Conservation (phyloP, 2,888 invertebrate genomes). For the Ophion obscuratus region DNA sequence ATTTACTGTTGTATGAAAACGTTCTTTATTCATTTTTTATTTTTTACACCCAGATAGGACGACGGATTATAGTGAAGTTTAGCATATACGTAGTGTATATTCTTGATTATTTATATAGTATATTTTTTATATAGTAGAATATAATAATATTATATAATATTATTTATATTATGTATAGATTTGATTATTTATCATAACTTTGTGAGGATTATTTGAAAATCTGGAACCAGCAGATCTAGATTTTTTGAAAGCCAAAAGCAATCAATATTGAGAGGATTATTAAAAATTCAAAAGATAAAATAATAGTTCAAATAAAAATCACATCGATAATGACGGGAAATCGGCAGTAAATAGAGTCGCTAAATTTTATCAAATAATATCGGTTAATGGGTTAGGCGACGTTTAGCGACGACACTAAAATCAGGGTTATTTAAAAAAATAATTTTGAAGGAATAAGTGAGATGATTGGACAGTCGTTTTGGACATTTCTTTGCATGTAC, state of each 20-base stretch:
- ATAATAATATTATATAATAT: too few relatives aligned
- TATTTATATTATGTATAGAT: too few relatives aligned
- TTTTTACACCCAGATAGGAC: neutral
- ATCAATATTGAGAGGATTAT: neutral
- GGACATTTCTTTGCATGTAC: too few relatives aligned
- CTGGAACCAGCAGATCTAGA: neutral
- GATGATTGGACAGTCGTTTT: too few relatives aligned
- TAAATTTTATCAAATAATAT: neutral
- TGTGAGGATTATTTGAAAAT: neutral
- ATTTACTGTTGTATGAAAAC: neutral
- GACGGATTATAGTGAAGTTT: too few relatives aligned
- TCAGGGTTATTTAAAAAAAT: too few relatives aligned
- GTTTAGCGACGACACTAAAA: too few relatives aligned
- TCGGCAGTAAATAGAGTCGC: neutral
- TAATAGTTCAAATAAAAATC: neutral
- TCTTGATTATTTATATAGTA: neutral
- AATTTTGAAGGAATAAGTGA: too few relatives aligned
- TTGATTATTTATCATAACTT: neutral
- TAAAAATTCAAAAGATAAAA: neutral
- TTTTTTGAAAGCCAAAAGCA: neutral
- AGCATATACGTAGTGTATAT: too few relatives aligned
- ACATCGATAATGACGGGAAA: neutral
- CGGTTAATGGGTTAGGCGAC: too few relatives aligned
- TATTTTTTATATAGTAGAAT: too few relatives aligned
- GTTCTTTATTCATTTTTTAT: neutral